Base-by-base conservation (phyloP, 2,797 vertebrate species). In the Brachymystax lenok region DNA sequence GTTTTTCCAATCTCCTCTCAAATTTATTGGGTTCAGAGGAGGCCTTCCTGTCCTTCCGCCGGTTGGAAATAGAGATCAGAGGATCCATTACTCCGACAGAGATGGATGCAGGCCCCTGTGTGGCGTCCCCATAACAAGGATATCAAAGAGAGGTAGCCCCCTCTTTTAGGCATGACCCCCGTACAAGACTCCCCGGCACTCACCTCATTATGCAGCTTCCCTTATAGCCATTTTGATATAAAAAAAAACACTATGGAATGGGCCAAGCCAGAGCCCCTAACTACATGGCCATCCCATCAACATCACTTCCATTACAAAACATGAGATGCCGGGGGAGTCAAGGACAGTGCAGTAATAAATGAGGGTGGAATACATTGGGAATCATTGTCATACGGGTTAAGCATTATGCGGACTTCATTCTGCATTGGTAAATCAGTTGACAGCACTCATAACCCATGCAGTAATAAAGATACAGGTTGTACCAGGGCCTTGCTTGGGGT, bases 21-120 rank as follows among this genome's bases (percentile, higher is more conserved):
- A 95, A 95, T 95, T 95, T 95, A 95, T 95, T 95, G 94, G 95
- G 94, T 95, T 95, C 94, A 95, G 92, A 92, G 92, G 93, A 95
- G 94, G 93, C 94, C 91, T 93, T 94, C 92, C 94, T 94, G 94
- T 95, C 94, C 94, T 95, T 95, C 94, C 92, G 91, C 91, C 24
- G 84, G 83, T 92, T 92, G 93, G 92, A 94, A 95, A 95, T 94
- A 94, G 94, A 94, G 94, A 95, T 95, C 94, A 95, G 94, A 94
- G 94, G 92, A 94, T 94, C 94, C 94, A 95, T 95, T 95, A 95
- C 93, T 92, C 83, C 89, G 94, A 95, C 95, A 94, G 94, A 95
- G 94, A 95, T 95, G 92, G 93, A 95, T 95, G 93, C 89, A 80
- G 93, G 93, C 93, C 94, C 88, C 89, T 76, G 71, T 86, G 87